Percentiles rank a stretch among this genome's conserved stretches.
Conservation (phyloP, 2,888 invertebrate species). For the Eupithecia insigniata region DNA sequence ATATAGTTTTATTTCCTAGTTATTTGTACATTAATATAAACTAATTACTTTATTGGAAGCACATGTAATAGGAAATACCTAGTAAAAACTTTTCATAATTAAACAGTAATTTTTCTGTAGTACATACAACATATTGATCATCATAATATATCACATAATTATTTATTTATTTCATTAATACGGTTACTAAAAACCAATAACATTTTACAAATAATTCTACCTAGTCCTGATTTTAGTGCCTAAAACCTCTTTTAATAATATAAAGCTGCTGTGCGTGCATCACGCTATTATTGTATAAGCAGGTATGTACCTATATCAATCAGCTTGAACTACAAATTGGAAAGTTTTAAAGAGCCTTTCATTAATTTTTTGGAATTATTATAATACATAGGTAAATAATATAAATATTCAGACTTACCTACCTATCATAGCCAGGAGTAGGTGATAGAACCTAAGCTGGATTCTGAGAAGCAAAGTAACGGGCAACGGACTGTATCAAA, state of each 20-base stretch:
- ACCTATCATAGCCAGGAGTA: not conserved
- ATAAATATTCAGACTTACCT: not conserved
- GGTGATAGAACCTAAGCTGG: not conserved
- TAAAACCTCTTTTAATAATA: too few relatives aligned
- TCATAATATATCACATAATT: not conserved
- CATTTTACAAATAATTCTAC: too few relatives aligned
- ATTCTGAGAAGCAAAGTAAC: conserved; percentile 16
- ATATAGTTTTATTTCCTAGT: conserved; percentile 69
- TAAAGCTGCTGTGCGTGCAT: not conserved
- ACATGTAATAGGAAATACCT: not conserved
- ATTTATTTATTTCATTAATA: too few relatives aligned
- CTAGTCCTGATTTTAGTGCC: too few relatives aligned
- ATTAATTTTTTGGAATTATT: too few relatives aligned
- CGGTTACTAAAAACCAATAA: too few relatives aligned
- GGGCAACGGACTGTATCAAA: conserved; percentile 20
- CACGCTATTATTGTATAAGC: not conserved
- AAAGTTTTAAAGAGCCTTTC: not conserved
- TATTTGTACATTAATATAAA: conserved; percentile 36
- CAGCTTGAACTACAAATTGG: not conserved
- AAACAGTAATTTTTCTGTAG: too few relatives aligned
- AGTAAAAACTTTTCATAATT: not conserved
- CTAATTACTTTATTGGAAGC: not conserved
- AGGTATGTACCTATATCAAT: too few relatives aligned
- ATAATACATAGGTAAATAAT: too few relatives aligned
- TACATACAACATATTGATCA: not conserved